Conservation (phyloP, 1,140 invertebrate genomes). For the Tyrophagus putrescentiae region DNA sequence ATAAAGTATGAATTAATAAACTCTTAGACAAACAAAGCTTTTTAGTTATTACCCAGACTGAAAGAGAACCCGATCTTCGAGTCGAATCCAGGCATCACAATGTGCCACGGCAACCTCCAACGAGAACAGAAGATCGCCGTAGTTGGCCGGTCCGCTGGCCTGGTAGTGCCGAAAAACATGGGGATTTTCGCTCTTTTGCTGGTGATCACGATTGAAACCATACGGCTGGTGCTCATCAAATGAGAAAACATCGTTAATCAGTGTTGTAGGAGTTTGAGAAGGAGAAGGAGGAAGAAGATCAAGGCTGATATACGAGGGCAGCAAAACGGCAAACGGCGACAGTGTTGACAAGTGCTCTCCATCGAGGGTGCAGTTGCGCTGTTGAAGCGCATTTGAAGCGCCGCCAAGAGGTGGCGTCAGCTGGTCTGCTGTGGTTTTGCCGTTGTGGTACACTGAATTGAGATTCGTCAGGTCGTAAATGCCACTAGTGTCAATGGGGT, state of each 20-base stretch:
- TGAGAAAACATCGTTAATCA: no score
- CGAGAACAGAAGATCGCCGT: neutral
- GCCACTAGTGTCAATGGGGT: no score
- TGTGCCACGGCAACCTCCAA: neutral
- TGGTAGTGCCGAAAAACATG: neutral
- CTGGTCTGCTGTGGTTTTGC: no score
- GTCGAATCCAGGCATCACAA: conserved; percentile 9
- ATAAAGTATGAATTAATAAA: neutral
- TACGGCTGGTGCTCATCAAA: no score
- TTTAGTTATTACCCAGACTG: conserved; percentile 7
- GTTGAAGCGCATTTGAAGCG: no score
- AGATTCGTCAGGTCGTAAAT: no score
- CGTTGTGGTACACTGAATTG: no score
- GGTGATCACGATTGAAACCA: no score
- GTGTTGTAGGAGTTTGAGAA: no score
- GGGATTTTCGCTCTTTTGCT: no score
- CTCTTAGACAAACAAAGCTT: neutral
- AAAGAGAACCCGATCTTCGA: neutral
- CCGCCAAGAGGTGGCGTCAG: no score
- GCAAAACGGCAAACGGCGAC: neutral
- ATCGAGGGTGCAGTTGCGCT: neutral
- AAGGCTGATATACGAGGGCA: neutral
- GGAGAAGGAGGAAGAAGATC: neutral
- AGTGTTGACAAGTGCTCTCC: neutral
- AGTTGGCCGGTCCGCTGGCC: neutral